Conservation (phyloP, 2,113 vertebrate species). For the Trogon surrucura region DNA sequence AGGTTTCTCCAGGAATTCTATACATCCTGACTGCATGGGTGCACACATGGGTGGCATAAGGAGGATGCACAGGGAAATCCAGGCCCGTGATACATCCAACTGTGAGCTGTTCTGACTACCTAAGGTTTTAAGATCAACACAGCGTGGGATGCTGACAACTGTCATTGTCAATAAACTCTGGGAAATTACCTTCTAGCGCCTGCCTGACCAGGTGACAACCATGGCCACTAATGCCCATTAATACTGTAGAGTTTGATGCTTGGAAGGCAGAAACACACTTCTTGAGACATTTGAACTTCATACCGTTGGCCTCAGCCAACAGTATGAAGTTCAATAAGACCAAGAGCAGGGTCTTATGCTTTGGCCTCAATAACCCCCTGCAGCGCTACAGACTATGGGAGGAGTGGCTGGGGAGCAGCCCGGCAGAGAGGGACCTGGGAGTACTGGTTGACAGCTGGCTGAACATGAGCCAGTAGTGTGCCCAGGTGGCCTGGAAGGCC, state of each 20-base stretch:
- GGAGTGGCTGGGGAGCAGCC: too few relatives aligned
- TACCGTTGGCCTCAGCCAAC: too few relatives aligned
- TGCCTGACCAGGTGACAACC: neutral
- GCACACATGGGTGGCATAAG: neutral
- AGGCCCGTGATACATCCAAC: neutral
- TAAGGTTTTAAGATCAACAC: neutral
- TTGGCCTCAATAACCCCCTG: too few relatives aligned
- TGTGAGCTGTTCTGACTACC: neutral
- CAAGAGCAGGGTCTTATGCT: too few relatives aligned
- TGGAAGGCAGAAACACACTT: neutral
- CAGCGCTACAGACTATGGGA: too few relatives aligned
- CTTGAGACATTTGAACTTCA: neutral
- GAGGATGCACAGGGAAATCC: neutral
- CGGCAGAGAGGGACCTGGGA: too few relatives aligned
- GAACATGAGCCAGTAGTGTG: too few relatives aligned
- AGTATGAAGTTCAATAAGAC: too few relatives aligned
- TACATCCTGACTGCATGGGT: neutral
- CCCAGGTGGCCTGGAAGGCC: too few relatives aligned
- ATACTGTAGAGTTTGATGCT: neutral
- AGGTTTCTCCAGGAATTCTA: neutral
- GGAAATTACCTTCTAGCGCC: neutral
- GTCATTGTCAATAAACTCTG: neutral
- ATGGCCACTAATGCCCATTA: neutral
- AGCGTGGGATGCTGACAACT: fast-evolving
- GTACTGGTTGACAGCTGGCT: too few relatives aligned